phyloP scores from a whole-genome alignment of 2,113 vertebrate genomes.

The Ceratotherium simum region DNA sequence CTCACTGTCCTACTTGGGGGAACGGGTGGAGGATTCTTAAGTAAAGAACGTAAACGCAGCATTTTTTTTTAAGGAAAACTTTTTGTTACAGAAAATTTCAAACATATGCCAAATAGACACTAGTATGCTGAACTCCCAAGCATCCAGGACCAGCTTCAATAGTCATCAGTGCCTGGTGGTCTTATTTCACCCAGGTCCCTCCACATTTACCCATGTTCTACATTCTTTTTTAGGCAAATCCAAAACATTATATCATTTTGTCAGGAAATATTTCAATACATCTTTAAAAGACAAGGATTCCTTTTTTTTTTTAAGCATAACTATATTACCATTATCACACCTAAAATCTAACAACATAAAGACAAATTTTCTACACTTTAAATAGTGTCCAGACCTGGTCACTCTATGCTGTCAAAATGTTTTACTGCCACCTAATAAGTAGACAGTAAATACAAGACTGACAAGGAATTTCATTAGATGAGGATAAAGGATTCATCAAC shows the following conservation, averaged over 20 bases:
- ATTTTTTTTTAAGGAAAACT: background rate
- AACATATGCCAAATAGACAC: background rate
- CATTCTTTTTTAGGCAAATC: background rate
- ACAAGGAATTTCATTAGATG: constrained; percentile 45
- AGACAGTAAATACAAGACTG: background rate
- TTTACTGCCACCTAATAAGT: background rate
- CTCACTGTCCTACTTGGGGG: background rate
- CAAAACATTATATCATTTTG: background rate
- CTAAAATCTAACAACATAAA: background rate
- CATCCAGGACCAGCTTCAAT: background rate
- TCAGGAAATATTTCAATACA: background rate
- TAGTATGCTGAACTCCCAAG: background rate
- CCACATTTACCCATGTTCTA: background rate
- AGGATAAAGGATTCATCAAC: background rate
- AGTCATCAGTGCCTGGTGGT: rapidly evolving
- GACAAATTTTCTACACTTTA: background rate
- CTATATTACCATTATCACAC: background rate
- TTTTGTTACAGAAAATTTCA: background rate
- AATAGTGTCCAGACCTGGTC: background rate
- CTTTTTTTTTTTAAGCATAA: background rate
- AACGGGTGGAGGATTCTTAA: background rate
- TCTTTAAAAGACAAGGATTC: background rate
- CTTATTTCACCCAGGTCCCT: background rate
- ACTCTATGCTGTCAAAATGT: background rate
- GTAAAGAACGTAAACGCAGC: background rate